Base-by-base conservation (phyloP, 2,113 vertebrate species). In the Chamaetylas fuelleborni region DNA sequence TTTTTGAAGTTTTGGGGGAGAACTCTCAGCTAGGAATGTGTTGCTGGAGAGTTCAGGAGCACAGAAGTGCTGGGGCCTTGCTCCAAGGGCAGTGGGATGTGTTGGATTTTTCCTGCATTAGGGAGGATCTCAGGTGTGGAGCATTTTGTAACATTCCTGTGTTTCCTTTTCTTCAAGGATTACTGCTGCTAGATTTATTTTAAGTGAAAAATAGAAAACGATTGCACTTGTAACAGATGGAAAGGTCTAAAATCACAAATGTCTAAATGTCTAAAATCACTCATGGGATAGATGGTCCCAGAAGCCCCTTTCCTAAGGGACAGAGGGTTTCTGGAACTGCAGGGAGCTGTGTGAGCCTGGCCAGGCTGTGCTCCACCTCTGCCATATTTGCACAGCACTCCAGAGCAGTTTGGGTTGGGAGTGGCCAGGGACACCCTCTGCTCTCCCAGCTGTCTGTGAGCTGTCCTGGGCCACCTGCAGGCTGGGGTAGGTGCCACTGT, bases 401-500 rank as follows among this genome's bases (percentile, higher is more conserved):
- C 36, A 15, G 26, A 28, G 15, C 36, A 19, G 0, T 9, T 45
- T 7, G 50, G 6, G 3, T 22, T 36, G 58, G 58, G 23, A 51
- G 28, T 0, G 20, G n/a, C 24, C 50, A 54, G 42, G 42, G 34
- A 22, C 57, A 8, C 17, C 25, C 50, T 12, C 18, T 28, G 1
- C 17, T 12, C 0, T 3, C 6, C 36, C 50, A 48, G 48, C 8
- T 2, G 14, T 29, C n/a, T 53, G 19, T 40, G 34, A 11, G 42
- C 43, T 23, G 45, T 6, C 28, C 15, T 28, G 1, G 72, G 48
- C 0, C 19, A 4, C 12, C 5, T 0, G 2, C 33, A 61, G 70
- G 69, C 0, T 18, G 38, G 53, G 24, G 0, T 5, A 11, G 54
- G n/a, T 76, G 20, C 19, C 54, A 0, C 2, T 31, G 0, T 34